These are phyloP conservation scores for Rhodophaea formosa DNA, from an alignment of 2,888 invertebrate genomes.

Conservation along the genomic window DNA sequence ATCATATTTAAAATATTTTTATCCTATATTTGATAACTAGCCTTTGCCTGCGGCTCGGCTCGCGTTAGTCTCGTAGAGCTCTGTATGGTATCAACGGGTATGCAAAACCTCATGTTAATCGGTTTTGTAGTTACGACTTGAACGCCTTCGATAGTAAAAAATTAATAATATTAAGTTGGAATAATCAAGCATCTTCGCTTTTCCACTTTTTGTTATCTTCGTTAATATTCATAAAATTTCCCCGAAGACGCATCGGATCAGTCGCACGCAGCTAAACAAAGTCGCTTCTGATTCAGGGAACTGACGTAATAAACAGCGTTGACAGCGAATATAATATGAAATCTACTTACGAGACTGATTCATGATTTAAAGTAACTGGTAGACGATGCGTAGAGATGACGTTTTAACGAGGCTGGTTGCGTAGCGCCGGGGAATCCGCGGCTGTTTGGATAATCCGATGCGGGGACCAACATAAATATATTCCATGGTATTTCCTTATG, in stretches of 20 bases:
- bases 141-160: too few species aligned
- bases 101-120: too few species aligned
- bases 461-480: conserved; percentile 13
- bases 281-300: not conserved
- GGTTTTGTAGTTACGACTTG: too few species aligned
- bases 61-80: too few species aligned
- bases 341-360: conserved; percentile 6
- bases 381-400: conserved; percentile 25
- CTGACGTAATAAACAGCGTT: not conserved
- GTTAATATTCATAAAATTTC: too few species aligned
- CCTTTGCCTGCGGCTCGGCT: too few species aligned
- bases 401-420: conserved; percentile 35
- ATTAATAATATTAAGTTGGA: too few species aligned
- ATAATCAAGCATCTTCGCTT: too few species aligned
- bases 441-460: conserved; percentile 43
- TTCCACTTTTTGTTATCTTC: too few species aligned
- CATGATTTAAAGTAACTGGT: conserved; percentile 11
- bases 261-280: not conserved
- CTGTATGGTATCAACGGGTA: too few species aligned
- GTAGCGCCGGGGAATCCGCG: conserved; percentile 49
- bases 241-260: not conserved
- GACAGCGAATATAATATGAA: not conserved
- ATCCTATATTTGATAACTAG: too few species aligned
- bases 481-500: not conserved
- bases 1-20: too few species aligned